Base-by-base conservation (phyloP, 2,113 vertebrate species). In the Sylvia atricapilla region DNA sequence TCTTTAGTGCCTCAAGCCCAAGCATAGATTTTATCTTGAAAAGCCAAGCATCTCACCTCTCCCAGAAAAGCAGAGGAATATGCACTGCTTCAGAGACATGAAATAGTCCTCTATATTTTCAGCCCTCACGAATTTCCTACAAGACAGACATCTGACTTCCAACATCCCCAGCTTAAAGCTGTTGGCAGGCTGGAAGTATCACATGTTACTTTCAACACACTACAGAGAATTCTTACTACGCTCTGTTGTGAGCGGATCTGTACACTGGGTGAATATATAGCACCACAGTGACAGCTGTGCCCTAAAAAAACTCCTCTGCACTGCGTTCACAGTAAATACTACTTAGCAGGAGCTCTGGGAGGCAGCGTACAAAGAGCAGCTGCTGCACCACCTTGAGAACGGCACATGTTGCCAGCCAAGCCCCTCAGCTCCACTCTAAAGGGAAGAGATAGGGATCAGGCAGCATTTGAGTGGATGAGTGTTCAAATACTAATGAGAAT, bases 301-400 rank as follows among this genome's bases (percentile, higher is more conserved):
- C 69, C 89, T 93, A 89, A 75, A 87, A 84, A 74, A 44, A 16
- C 59, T 81, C 11, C 1, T 14, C 86, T 84, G 80, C 68, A 6
- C 50, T 0, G 50, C 30, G n/a, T 53, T 83, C 75, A 35, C 43
- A 70, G 86, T 39, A 77, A 90, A 76, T 46, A 24, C 37, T 49
- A 7, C 85, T 86, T 60, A 83, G 77, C 84, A 69, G 69, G 80
- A 91, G 87, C 69, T 82, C 84, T 35, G 69, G 73, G 69, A 95
- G 87, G 81, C 84, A 60, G 52, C 0, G 3, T n/a, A 90, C 53
- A 30, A 85, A 83, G 83, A n/a, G 70, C 95, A 95, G 93, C 91
- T 91, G 93, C 77, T 87, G 67, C 62, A 66, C 58, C 87, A 87
- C 91, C 93, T 93, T 69, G 89, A 77, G 89, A 93, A 17, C 39